A percentile compares a stretch with the other conserved stretches of the same genome.
These are phyloP conservation scores for Eristalis intricaria DNA, from an alignment of 2,888 invertebrate genomes.

Conservation along the genomic window DNA sequence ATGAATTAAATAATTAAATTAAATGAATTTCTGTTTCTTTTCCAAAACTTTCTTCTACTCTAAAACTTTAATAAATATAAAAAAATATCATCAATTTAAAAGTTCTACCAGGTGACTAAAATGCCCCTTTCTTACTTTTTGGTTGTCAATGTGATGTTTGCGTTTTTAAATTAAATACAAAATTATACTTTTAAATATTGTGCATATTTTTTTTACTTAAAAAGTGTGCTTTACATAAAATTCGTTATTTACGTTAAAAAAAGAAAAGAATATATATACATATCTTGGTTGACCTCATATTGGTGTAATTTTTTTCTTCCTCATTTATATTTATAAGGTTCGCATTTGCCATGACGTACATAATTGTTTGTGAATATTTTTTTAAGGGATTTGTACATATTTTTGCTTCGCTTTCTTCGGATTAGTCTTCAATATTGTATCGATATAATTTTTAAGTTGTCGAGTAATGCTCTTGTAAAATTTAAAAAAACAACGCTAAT, in stretches of 20 bases:
- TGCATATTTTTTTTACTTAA: background rate
- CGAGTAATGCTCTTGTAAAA: too few species aligned
- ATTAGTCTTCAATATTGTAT: too few species aligned
- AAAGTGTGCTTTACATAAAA: background rate
- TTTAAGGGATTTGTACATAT: too few species aligned
- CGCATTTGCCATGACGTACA: background rate
- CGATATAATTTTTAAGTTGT: too few species aligned
- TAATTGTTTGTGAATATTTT: too few species aligned
- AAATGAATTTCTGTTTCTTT: slow-evolving; percentile 30
- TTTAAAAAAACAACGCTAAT: too few species aligned
- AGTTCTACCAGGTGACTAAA: slow-evolving; percentile 79
- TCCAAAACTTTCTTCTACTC: slow-evolving; percentile 53
- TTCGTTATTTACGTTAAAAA: background rate
- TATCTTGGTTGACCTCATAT: background rate
- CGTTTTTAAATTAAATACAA: background rate
- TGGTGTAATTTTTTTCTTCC: background rate
- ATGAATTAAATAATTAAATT: slow-evolving; percentile 19
- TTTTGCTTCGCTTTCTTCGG: too few species aligned
- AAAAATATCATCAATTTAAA: slow-evolving; percentile 48
- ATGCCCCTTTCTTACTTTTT: slow-evolving; percentile 72
- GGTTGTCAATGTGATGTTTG: slow-evolving; percentile 60
- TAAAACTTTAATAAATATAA: slow-evolving; percentile 22
- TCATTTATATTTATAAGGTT: background rate
- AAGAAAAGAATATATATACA: background rate
- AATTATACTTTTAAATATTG: background rate